Base-by-base conservation (phyloP, 2,113 vertebrate genomes). In the Puntigrus tetrazona region DNA sequence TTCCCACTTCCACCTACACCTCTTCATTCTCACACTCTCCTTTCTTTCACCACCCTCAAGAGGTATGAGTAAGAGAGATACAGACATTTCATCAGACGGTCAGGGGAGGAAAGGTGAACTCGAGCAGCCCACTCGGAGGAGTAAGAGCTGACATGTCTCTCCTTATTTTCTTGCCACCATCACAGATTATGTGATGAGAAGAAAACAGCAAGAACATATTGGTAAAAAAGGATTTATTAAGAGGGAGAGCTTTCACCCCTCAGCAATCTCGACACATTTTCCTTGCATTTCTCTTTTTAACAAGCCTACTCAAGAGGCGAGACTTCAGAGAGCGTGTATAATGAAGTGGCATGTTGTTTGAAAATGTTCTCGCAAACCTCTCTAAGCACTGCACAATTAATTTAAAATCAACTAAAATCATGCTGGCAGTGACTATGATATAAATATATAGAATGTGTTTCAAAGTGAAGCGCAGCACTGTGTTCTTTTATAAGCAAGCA, bases 181-280 rank as follows among this genome's bases (percentile, higher is more conserved):
- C 63, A 79, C 61, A 78, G 67, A 52, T 5, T n/a, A 11, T 25
- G 47, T 27, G 3, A 78, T 34, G 20, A 41, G n/a, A 41, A 14
- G 7, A 74, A 65, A 43, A 57, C 36, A n/a, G 25, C 69, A 36
- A 57, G 25, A 75, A 67, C 86, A 61, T 73, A 38, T 81, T 78
- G 76, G 59, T 69, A 86, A 72, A 55, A 18, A 31, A 69, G 85
- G 85, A 88, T 85, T 88, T 83, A 87, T 61, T 43, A 72, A 85
- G 70, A 57, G 61, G 52, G 13, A 59, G 41, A 55, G 86, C 59
- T 27, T 79, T 81, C 45, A 76, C 31, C 74, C 77, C 27, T 63
- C 55, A 67, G 72, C 63, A 10, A 78, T 43, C 36, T 34, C 25
- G 5, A 36, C 41, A 76, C 25, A 74, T 61, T 87, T 25, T 67